Evolutionary conservation across 2,888 invertebrate genomes (phyloP).

Genomic region (Microplitis manilae): DNA sequence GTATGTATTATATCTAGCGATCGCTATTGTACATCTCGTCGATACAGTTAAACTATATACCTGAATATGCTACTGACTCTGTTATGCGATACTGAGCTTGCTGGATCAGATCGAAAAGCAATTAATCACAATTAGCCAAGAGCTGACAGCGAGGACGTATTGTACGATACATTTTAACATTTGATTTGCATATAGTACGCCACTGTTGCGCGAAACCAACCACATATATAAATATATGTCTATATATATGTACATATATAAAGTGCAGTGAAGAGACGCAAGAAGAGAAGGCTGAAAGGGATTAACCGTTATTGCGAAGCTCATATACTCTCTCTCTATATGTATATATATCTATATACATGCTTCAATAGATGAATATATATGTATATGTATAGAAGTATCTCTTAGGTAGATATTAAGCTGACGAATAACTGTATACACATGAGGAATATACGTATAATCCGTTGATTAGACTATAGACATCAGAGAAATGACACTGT

Average conservation of each 20-base stretch:
- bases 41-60: not conserved
- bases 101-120: constrained; percentile 46
- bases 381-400: constrained; percentile 21
- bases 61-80: not conserved
- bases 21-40: not conserved
- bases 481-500: constrained; percentile 17
- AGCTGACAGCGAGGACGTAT: constrained; percentile 43
- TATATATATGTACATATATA: not conserved
- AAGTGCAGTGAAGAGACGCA: constrained; percentile 5
- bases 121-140: constrained; percentile 54
- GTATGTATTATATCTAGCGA: not conserved
- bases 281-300: constrained; percentile 41
- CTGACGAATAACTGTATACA: constrained; percentile 37
- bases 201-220: constrained; percentile 31
- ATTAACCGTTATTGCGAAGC: constrained; percentile 52
- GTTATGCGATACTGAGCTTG: not conserved
- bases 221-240: not conserved
- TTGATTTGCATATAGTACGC: constrained; percentile 52
- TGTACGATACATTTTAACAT: constrained; percentile 53
- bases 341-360: constrained; percentile 28
- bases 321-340: constrained; percentile 25
- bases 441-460: constrained; percentile 37
- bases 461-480: constrained; percentile 45
- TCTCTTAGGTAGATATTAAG: constrained; percentile 19
- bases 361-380: not conserved